Evolutionary conservation across 1,140 invertebrate species (phyloP), one percentile per base, ranked within the genome.

Genomic region (Lamellibrachia luymesi): DNA sequence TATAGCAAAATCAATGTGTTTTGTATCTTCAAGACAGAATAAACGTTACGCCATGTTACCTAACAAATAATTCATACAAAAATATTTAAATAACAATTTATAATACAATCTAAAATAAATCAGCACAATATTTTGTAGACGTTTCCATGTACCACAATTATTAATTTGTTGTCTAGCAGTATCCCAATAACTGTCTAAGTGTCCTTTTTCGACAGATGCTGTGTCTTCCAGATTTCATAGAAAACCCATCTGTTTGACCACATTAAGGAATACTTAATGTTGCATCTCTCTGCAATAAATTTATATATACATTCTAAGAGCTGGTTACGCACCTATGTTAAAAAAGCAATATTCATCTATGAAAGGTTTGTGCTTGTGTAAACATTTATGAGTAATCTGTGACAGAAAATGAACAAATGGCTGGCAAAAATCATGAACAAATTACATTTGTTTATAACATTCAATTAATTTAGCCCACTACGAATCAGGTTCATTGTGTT

Each of bases 181-280:
- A 80, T 80, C 64, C 25, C 5, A 80, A 80, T 17, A 22, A 80
- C 64, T 80, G 64, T 80, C 64, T 80, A 80, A 80, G 64, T 10
- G 13, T 80, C 64, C 17, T 80, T 80, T 80, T 80, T 2, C 13
- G 64, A 80, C 25, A 22, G 17, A 80, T 80, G 13, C 64, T 80
- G 64, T 80, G 64, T n/a, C 91, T 91, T 91, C 91, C 91, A 91
- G 22, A 91, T 27, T 91, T 91, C n/a, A 93, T 98, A 98, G 96
- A 98, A 98, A 91, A 98, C 97, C 98, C 98, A 99, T 22, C 64
- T 80, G 64, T 80, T 80, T 17, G 25, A 80, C 7, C 13, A 80
- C 13, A 22, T 80, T 80, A 80, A 80, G 64, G 64, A 80, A 80
- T 17, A 80, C 25, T 80, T 22, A 80, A 10, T 80, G 64, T 80